Evolutionary conservation across 2,888 invertebrate species (phyloP), one percentile per base, ranked within the genome.

Genomic region (Eumerus sabulonum): DNA sequence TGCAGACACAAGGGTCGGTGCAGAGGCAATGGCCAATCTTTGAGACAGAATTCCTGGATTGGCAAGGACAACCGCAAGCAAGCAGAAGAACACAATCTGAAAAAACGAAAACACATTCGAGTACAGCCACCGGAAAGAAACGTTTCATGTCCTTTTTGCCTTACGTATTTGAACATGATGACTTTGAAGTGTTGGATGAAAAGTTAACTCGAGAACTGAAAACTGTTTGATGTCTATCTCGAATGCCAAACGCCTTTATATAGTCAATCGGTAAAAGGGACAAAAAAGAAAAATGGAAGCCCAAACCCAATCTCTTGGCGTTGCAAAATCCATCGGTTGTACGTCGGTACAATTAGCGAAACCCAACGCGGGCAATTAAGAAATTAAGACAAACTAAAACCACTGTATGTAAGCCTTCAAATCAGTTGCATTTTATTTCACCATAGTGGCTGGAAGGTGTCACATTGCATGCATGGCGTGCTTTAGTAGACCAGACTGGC

Each of bases 401-500:
- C 53, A 51, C 35, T 17, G 73, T 73, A 54, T 59, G 63, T 63
- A 77, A 72, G 16, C 51, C 67, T 47, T 77, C 57, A 67, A 73
- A 66, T 63, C 73, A 57, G 62, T 62, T 73, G 60, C 50, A 17
- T 72, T 76, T 76, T 72, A 77, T 77, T 77, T 40, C 57, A 67
- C 57, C 56, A 63, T 53, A 48, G 12, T 27, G 7, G 27, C 50
- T 18, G 45, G 9, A 47, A n/a, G 68, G 74, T 74, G 59, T 74
- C 60, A 64, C n/a, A 62, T 79, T 64, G 59, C 64, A 36, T 35
- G 13, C 27, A 19, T 18, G 56, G 59, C 36, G 42, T 19, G 47
- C 16, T 36, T 82, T 73, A 86, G 76, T 84, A 85, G 27, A 85
- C 14, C 62, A 85, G 86, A 60, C 83, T 85, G 16, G 53, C 14